Base-by-base conservation (phyloP, 2,113 vertebrate genomes). In the Excalfactoria chinensis region DNA sequence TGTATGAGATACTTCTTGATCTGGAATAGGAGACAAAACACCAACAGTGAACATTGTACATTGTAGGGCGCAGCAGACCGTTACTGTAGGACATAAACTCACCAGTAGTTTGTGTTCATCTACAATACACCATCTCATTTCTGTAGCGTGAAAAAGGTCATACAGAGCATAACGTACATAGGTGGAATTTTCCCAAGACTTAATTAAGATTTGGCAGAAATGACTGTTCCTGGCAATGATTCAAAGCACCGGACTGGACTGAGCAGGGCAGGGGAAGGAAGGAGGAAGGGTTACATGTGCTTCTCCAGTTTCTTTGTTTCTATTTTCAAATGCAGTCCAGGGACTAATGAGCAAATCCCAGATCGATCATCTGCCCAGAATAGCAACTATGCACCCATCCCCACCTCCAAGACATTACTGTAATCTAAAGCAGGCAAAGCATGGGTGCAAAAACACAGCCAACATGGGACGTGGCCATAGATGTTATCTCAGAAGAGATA, bases 301-400 rank as follows among this genome's bases (percentile, higher is more conserved):
- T 87, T 73, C 92, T 90, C 18, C 1, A 90, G 66, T 95, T 88
- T 84, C 92, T 88, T 49, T 25, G 55, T 71, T 91, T 91, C 93
- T 95, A 82, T 94, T 93, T 94, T 77, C 84, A 89, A 51, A 25
- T n/a, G 11, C 60, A 90, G 58, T 19, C 15, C 86, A 63, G 70
- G 59, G 63, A 48, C 68, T 75, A 25, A 82, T 15, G 67, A 79
- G 41, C 30, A 60, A 63, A 56, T 46, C 77, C 67, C 66, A 8
- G 85, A 56, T n/a, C 49, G 60, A 17, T 17, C 51, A 35, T 30
- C 34, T 7, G 13, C 74, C 60, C 70, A 43, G 53, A 66, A 48
- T 28, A 78, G 66, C 79, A 82, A 43, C 35, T 23, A 2, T 51
- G n/a, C 53, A n/a, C 73, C 66, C n/a, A 25, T 76, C 32, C 48